These are phyloP conservation scores for Pygathrix nemaeus DNA, from an alignment of 2,113 vertebrate species.

Conservation along the genomic window DNA sequence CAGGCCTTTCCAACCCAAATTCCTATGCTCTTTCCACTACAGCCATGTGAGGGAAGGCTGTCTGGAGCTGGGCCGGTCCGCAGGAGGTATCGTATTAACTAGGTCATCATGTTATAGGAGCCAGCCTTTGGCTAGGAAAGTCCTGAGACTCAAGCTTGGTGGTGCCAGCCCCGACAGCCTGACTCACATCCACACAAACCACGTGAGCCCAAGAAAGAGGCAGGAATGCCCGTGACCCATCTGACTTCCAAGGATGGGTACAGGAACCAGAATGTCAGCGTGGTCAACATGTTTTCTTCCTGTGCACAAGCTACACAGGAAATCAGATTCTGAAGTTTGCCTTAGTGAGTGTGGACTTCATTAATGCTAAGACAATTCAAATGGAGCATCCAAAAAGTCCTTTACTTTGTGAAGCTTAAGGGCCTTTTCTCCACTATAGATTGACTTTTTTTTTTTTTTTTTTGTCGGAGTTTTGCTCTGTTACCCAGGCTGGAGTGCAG, in stretches of 20 bases:
- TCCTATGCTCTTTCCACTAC: neutral
- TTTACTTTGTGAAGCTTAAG: too few species aligned
- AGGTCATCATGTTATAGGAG: neutral
- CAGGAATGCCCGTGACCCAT: too few species aligned
- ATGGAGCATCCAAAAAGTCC: neutral
- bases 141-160: neutral
- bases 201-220: neutral
- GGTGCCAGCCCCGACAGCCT: neutral
- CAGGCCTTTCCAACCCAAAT: neutral
- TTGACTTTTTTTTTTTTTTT: neutral
- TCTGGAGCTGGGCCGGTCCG: neutral
- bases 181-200: neutral
- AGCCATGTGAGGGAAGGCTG: neutral
- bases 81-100: neutral
- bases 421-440: neutral
- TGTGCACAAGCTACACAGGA: neutral
- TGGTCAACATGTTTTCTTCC: neutral
- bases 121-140: neutral
- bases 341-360: neutral
- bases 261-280: neutral
- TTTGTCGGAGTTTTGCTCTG: too few species aligned
- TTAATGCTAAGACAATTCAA: neutral
- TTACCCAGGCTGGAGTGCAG: too few species aligned
- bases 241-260: neutral
- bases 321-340: neutral